Base-by-base conservation (phyloP, 2,113 vertebrate genomes). In the Capreolus pygargus region DNA sequence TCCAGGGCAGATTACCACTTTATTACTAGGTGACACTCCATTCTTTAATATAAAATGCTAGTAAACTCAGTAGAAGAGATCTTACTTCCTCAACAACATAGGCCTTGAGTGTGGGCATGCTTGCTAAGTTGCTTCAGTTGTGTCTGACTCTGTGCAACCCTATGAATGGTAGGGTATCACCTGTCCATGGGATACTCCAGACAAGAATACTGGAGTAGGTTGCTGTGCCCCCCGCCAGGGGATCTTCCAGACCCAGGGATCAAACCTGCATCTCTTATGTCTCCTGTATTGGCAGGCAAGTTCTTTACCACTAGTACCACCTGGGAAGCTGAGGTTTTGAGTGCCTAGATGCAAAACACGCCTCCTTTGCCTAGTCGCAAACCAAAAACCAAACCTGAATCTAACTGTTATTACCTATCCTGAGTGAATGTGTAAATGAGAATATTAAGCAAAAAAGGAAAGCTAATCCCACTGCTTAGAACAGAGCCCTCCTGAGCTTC, bases 401-500 rank as follows among this genome's bases (percentile, higher is more conserved):
- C 39, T 7, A 50, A 19, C 50, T 33, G 1, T 79, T 74, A 76
- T 45, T 93, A 13, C 54, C 8, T 70, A 81, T 28, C 16, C 5
- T 45, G 28, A 84, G 13, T 14, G 83, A 94, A 87, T 58, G 27
- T 86, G 21, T 50, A 45, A 88, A 67, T 27, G 25, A 83, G 28
- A 78, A 93, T n/a, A 67, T 61, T 91, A 76, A 81, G 7, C 33
- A 86, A 67, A 60, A 89, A 89, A 78, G 13, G 15, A 81, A 89
- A 86, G 64, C 27, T 28, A 90, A 79, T 36, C 23, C 55, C 61
- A 84, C 21, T 70, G 16, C 12, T 94, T 33, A 57, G 1, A 57
- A 36, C 3, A 88, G 12, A 74, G 21, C 30, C 60, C 36, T 86
- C 4, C 43, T 47, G 25, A 89, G 6, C 74, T n/a, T 27, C 54